phyloP scores from a whole-genome alignment of 2,888 invertebrate species.

The Acronicta alni region DNA sequence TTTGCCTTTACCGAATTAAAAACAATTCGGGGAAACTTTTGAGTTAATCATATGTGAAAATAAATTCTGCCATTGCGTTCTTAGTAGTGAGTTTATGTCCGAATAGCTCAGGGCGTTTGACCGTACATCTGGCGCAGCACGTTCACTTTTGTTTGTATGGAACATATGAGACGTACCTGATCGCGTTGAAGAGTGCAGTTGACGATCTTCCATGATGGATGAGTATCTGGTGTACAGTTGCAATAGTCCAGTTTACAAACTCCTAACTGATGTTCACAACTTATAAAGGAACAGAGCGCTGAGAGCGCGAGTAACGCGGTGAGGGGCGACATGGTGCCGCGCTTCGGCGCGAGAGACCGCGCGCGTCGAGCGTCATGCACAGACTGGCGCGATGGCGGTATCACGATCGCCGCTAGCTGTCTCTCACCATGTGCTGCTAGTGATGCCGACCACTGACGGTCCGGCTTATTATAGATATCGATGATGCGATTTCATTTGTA shows the following conservation, averaged over 20 bases:
- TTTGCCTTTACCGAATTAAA: slow-evolving; percentile 1
- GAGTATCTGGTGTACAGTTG: slow-evolving; percentile 88
- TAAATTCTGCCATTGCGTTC: slow-evolving; percentile 44
- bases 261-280: slow-evolving; percentile 63
- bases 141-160: slow-evolving; percentile 67
- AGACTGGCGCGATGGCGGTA: slow-evolving; percentile 65
- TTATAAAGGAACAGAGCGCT: slow-evolving; percentile 75
- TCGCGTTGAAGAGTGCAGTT: slow-evolving; percentile 90
- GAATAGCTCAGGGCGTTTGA: slow-evolving; percentile 46
- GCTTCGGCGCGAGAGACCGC: slow-evolving; percentile 75
- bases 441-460: slow-evolving; percentile 66
- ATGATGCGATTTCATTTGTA: slow-evolving; percentile 71
- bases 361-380: slow-evolving; percentile 75
- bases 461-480: slow-evolving; percentile 78
- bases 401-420: slow-evolving; percentile 59
- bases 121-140: slow-evolving; percentile 62
- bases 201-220: slow-evolving; percentile 90
- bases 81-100: slow-evolving; percentile 48
- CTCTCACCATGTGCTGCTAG: slow-evolving; percentile 64
- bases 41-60: slow-evolving; percentile 16
- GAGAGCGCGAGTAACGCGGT: slow-evolving; percentile 86
- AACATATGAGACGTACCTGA: slow-evolving; percentile 83
- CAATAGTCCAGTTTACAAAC: slow-evolving; percentile 89
- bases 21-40: slow-evolving; percentile 20
- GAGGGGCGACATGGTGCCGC: slow-evolving; percentile 80